Evolutionary conservation across 2,113 vertebrate genomes (phyloP).

Genomic region (Copsychus sechellarum): DNA sequence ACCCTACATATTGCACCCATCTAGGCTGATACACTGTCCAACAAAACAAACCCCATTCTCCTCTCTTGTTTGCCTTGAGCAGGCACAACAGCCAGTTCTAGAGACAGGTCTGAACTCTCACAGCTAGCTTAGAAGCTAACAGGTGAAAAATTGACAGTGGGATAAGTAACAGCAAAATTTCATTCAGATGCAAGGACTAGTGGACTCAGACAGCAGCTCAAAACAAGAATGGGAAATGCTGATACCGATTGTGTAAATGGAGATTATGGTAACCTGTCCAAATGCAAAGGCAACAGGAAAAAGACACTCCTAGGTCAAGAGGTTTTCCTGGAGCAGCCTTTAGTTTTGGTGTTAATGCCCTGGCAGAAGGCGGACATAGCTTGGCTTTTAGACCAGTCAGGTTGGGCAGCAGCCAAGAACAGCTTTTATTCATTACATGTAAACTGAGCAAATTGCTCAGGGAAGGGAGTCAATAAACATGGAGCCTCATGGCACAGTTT

Average conservation of each 20-base stretch:
- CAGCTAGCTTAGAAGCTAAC: neutral
- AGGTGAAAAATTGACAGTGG: neutral
- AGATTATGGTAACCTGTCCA: neutral
- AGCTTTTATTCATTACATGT: slow-evolving; percentile 8
- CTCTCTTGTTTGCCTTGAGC: neutral
- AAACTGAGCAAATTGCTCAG: slow-evolving; percentile 38
- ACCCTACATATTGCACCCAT: neutral
- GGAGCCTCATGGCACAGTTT: neutral
- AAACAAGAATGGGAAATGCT: neutral
- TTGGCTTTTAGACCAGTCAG: neutral
- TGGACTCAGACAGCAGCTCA: neutral
- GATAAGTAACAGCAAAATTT: neutral
- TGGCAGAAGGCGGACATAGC: neutral
- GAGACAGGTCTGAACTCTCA: neutral
- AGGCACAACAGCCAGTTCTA: neutral
- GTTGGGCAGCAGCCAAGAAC: slow-evolving; percentile 16
- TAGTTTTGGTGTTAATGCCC: neutral
- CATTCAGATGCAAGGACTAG: accelerated
- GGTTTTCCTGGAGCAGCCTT: neutral
- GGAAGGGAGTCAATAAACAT: slow-evolving; percentile 20
- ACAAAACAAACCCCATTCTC: neutral
- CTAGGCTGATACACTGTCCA: neutral
- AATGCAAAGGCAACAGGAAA: neutral
- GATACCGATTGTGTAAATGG: neutral
- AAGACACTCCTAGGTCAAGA: neutral